Conservation (phyloP, 2,113 vertebrate genomes). For the Limanda limanda region DNA sequence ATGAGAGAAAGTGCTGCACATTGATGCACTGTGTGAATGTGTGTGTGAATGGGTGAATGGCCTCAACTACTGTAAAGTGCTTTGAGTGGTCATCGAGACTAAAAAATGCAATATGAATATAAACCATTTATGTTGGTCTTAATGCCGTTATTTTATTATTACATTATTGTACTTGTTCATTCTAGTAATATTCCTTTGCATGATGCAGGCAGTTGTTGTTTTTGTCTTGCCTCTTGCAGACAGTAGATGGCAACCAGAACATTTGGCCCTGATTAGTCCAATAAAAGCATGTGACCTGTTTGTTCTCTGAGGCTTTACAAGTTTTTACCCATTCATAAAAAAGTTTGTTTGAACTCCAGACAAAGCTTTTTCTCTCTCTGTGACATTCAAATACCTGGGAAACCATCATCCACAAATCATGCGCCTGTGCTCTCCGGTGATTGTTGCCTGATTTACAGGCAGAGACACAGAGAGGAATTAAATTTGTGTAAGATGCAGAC, state of each 20-base stretch:
- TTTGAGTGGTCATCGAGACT: too few relatives aligned
- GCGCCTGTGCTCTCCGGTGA: slow-evolving; percentile 5
- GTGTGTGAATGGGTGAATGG: not conserved
- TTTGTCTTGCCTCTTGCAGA: slow-evolving; percentile 13
- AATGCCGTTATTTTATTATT: not conserved
- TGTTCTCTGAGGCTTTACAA: not conserved
- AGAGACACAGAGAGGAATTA: slow-evolving; percentile 57
- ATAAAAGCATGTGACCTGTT: slow-evolving; percentile 5
- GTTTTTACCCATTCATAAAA: slow-evolving; percentile 2
- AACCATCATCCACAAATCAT: slow-evolving; percentile 40
- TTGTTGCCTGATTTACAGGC: slow-evolving; percentile 57
- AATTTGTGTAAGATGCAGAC: slow-evolving; percentile 56
- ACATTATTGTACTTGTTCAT: not conserved
- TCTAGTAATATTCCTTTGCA: not conserved
- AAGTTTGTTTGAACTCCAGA: slow-evolving; percentile 5
- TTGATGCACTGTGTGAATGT: too few relatives aligned
- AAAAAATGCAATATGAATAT: too few relatives aligned
- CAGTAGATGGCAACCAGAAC: slow-evolving; percentile 40
- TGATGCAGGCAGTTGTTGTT: not conserved
- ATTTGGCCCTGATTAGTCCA: slow-evolving; percentile 14
- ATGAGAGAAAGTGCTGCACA: too few relatives aligned
- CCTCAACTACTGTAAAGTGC: not conserved
- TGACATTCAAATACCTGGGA: slow-evolving; percentile 30
- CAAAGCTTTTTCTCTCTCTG: not conserved
- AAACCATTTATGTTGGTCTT: not conserved